Evolutionary conservation across 2,797 vertebrate species (phyloP).

Genomic region (Smutsia temminckii): DNA sequence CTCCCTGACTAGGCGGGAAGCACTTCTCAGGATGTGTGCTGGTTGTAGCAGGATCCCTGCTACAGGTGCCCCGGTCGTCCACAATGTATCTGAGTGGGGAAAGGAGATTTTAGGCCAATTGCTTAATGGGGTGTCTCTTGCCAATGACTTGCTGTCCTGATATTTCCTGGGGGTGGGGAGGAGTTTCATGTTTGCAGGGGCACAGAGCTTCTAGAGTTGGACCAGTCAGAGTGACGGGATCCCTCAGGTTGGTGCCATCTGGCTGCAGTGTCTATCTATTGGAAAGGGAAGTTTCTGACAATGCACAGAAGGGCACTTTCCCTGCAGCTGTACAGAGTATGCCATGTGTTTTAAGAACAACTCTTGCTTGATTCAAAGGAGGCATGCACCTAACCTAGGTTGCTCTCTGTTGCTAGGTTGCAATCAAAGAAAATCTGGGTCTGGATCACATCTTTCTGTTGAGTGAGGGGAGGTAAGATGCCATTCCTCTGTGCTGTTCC

Average conservation of each 20-base stretch:
- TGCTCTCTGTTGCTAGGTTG: not conserved
- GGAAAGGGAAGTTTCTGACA: not conserved
- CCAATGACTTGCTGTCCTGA: not conserved
- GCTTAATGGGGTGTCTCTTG: not conserved
- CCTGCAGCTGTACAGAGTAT: not conserved
- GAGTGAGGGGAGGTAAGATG: not conserved
- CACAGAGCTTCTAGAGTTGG: not conserved
- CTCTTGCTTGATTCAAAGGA: not conserved
- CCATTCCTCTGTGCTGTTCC: not conserved
- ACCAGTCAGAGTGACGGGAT: not conserved
- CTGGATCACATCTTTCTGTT: not conserved
- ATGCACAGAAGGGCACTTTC: not conserved
- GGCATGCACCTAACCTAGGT: not conserved
- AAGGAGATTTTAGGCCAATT: not conserved
- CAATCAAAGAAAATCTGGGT: not conserved
- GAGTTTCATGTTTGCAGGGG: not conserved
- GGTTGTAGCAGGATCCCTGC: not conserved
- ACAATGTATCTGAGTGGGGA: not conserved
- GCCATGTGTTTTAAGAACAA: not conserved
- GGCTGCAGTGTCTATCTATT: not conserved
- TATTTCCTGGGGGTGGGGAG: not conserved
- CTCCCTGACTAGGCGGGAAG: not conserved
- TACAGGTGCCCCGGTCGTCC: not conserved
- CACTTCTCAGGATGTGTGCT: not conserved
- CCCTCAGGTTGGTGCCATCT: not conserved